Evolutionary conservation across 2,113 vertebrate species (phyloP), one percentile per base, ranked within the genome.

Genomic region (Australoheros scitulus): DNA sequence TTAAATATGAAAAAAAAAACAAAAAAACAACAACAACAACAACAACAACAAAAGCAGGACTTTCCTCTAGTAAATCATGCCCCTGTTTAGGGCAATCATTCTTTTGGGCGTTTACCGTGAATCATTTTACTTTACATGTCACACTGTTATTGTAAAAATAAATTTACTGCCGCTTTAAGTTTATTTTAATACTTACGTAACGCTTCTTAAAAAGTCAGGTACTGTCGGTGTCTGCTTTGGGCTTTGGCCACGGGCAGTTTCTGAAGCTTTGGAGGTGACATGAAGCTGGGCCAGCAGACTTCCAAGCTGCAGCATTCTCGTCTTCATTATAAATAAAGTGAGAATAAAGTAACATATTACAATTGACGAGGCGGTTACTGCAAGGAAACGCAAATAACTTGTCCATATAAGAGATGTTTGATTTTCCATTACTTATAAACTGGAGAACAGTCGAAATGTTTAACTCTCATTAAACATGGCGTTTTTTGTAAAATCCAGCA

Each of bases 261-360:
- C 89, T 81, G 89, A 22, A 7, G 61, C 38, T 86, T 77, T 88
- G 58, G 88, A 81, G 85, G 77, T 61, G 52, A 87, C 63, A 34
- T 91, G 89, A 47, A 94, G 91, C 80, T 83, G 90, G 4, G 89
- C 85, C 2, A 94, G 88, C 80, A 93, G 81, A 72, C 81, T 92
- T 86, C 92, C 94, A 24, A 93, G 80, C 75, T 91, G 92, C 83
- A 92, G 84, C 94, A 94, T 95, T 77, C 52, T 84, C 15, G 56
- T 77, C 26, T 87, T 74, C 36, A 43, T 85, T 82, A 85, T 36
- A 26, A 79, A 55, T 38, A 65, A 57, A 43, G 52, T 32, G 11
- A 32, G 26, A 32, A 72, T 14, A 72, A 55, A 55, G 47, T 3
- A 50, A 29, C 70, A 6, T 3, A 59, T 14, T 24, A 8, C 0